Evolutionary conservation across 2,113 vertebrate species (phyloP).

Genomic region (Hypocryptadius cinnamomeus): DNA sequence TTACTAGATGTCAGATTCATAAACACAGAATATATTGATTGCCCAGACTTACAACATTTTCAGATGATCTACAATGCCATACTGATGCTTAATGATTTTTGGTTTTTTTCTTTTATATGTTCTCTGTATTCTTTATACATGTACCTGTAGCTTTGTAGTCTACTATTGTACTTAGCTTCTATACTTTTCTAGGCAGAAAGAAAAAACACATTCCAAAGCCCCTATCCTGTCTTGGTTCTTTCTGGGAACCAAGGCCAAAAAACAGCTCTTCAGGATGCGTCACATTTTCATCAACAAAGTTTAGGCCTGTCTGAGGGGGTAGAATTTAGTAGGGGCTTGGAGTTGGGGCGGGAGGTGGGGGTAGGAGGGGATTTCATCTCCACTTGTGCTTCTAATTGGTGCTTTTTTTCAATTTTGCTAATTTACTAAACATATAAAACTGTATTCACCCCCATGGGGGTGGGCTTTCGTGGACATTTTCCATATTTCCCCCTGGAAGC

Average conservation of each 20-base stretch:
- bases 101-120: no score
- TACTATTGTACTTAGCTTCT: not conserved
- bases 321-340: not conserved
- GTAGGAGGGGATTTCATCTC: not conserved
- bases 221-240: not conserved
- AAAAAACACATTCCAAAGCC: not conserved
- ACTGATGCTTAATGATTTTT: not conserved
- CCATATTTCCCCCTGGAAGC: not conserved
- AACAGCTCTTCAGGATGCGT: not conserved
- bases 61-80: not conserved
- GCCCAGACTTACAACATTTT: not conserved
- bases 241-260: not conserved
- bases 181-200: not conserved
- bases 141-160: not conserved
- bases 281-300: not conserved
- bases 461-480: not conserved
- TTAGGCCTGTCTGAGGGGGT: not conserved
- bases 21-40: not conserved
- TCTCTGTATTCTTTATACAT: not conserved
- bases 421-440: not conserved
- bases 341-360: no score
- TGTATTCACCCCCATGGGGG: not conserved
- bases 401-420: not conserved
- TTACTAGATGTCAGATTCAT: constrained; percentile 1
- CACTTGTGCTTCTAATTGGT: not conserved